phyloP scores from a whole-genome alignment of 2,797 vertebrate genomes.

The Petrocephalus sullivani region DNA sequence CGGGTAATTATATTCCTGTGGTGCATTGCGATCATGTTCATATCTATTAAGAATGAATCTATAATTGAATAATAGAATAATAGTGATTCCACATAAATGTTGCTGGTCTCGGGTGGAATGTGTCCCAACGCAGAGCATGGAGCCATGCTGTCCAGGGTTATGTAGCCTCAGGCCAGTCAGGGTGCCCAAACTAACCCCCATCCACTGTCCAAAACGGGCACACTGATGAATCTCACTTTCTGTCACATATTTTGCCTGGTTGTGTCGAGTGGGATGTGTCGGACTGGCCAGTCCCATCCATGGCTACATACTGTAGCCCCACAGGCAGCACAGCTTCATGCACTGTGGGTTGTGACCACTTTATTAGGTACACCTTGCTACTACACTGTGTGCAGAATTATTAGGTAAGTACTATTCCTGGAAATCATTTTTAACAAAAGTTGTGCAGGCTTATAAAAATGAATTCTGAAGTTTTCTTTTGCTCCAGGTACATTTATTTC shows the following conservation, averaged over 20 bases:
- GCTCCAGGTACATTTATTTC: too few species aligned
- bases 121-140: background rate
- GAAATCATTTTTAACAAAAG: too few species aligned
- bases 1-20: background rate
- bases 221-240: background rate
- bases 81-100: background rate
- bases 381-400: too few species aligned
- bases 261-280: background rate
- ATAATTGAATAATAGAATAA: background rate
- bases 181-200: background rate
- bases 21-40: background rate
- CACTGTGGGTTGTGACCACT: background rate
- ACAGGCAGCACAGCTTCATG: background rate
- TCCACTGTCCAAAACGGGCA: background rate
- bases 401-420: too few species aligned
- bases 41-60: background rate
- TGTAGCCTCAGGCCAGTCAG: background rate
- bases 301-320: background rate
- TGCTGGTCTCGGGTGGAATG: background rate
- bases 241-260: background rate
- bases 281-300: background rate
- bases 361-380: background rate
- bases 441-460: too few species aligned
- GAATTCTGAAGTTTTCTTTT: too few species aligned
- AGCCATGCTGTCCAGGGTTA: background rate